These are phyloP conservation scores for Remorina albescens DNA, from an alignment of 2,797 vertebrate genomes.

Conservation along the genomic window DNA sequence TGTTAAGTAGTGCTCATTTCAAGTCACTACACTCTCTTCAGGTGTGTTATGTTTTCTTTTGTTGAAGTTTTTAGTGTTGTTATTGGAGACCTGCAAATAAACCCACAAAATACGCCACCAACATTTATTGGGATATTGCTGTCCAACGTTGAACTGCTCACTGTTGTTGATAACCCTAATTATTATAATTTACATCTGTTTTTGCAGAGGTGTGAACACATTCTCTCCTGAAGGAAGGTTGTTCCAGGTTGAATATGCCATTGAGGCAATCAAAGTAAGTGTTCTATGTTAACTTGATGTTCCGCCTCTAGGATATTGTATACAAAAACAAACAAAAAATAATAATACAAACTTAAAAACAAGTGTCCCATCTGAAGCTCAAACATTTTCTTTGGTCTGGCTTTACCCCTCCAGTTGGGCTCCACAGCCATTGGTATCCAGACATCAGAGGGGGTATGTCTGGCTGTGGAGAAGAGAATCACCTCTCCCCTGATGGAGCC, in stretches of 20 bases:
- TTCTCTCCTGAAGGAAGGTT: slow-evolving; percentile 98
- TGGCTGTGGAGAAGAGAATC: slow-evolving; percentile 99
- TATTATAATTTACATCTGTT: neutral
- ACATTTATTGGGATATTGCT: neutral
- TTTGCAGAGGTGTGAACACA: slow-evolving; percentile 95
- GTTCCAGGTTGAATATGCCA: slow-evolving; percentile 99
- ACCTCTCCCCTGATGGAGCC: slow-evolving; percentile 99
- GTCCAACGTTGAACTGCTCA: neutral
- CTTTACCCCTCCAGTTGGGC: slow-evolving; percentile 87
- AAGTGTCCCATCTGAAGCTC: neutral
- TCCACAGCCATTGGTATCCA: slow-evolving; percentile 99
- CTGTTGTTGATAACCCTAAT: neutral
- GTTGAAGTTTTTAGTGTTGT: too few relatives aligned
- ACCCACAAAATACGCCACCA: neutral
- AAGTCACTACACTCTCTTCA: neutral
- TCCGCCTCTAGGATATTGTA: neutral
- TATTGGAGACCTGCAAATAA: neutral
- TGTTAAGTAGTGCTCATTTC: neutral
- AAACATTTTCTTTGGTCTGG: neutral
- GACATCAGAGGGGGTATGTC: slow-evolving; percentile 95
- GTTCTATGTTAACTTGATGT: neutral
- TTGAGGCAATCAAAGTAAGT: slow-evolving; percentile 97
- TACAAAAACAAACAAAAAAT: too few relatives aligned
- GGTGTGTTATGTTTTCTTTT: neutral
- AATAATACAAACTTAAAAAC: neutral